Evolutionary conservation across 2,888 invertebrate species (phyloP).

Genomic region (Leuctra nigra): DNA sequence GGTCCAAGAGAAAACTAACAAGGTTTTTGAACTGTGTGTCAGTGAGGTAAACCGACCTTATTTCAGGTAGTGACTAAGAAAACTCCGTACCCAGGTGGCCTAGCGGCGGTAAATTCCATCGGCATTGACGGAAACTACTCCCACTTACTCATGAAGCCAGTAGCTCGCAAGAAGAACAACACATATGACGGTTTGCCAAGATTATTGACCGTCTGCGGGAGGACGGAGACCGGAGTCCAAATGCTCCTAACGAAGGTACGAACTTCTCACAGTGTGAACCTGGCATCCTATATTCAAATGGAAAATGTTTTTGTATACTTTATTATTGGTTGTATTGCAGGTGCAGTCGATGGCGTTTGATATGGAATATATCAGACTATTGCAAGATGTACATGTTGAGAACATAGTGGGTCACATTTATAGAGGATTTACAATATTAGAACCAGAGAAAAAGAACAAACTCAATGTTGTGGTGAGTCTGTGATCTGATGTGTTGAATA

Average conservation of each 20-base stretch:
- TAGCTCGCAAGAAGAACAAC: neutral
- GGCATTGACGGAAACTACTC: constrained; percentile 48
- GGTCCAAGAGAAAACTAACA: neutral
- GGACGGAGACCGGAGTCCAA: constrained; percentile 43
- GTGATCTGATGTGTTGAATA: no score
- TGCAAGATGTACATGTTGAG: constrained; percentile 33
- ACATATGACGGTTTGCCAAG: constrained; percentile 33
- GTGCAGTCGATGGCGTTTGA: constrained; percentile 24
- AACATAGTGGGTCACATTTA: constrained; percentile 41
- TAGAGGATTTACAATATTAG: constrained; percentile 42
- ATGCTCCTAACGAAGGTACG: constrained; percentile 32
- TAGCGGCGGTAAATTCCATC: constrained; percentile 49
- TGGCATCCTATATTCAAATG: neutral
- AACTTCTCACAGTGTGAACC: neutral
- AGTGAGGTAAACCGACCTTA: neutral
- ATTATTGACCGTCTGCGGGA: constrained; percentile 40
- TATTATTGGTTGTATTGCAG: no score
- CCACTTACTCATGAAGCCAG: constrained; percentile 36
- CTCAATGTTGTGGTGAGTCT: constrained; percentile 3
- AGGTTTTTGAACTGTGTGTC: neutral
- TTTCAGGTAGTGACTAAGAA: constrained; percentile 38
- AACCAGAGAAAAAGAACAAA: neutral
- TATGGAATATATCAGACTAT: constrained; percentile 26
- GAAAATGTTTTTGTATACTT: neutral
- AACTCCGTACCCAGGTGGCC: constrained; percentile 42